Percentiles rank a stretch among this genome's conserved stretches.
Conservation (phyloP, 2,113 vertebrate species). For the Serilophus lunatus region DNA sequence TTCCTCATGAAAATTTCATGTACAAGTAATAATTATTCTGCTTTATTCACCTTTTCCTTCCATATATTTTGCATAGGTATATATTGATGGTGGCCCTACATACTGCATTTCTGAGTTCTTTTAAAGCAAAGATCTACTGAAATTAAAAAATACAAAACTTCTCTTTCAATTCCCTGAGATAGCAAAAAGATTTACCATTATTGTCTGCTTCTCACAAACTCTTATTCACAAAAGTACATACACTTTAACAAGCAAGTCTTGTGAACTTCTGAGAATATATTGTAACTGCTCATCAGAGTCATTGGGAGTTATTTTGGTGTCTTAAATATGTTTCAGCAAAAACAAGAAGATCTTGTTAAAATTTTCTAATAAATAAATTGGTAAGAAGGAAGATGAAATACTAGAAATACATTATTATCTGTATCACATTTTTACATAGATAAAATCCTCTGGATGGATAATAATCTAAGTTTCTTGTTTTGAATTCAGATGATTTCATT, state of each 20-base stretch:
- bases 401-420: neutral
- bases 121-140: neutral
- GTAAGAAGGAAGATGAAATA: neutral
- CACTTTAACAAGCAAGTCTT: neutral
- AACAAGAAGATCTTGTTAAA: neutral
- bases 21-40: neutral
- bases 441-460: neutral
- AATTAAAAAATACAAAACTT: neutral
- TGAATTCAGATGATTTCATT: neutral
- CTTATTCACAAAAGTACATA: neutral
- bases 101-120: neutral
- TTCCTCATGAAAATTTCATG: conserved; percentile 5
- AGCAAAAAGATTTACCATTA: neutral
- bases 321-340: neutral
- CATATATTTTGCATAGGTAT: neutral
- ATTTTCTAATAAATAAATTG: neutral
- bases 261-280: neutral
- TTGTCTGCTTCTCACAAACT: neutral
- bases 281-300: neutral
- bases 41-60: neutral
- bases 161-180: neutral
- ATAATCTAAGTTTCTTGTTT: neutral
- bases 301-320: neutral
- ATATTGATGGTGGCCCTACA: neutral
- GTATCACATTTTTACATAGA: neutral